phyloP scores from a whole-genome alignment of 2,888 invertebrate genomes.

The Notocelia uddmanniana region DNA sequence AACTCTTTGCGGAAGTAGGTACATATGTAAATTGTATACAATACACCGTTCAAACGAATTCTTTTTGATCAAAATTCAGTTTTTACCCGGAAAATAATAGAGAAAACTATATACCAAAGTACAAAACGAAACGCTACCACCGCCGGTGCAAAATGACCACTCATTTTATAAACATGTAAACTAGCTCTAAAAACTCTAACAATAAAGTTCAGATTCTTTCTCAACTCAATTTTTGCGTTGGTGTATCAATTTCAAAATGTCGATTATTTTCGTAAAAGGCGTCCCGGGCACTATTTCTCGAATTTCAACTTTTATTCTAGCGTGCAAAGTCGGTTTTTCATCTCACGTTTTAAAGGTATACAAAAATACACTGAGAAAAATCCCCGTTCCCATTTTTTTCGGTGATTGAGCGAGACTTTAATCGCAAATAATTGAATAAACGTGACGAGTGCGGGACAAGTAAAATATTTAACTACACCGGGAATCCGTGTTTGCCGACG shows the following conservation, averaged over 20 bases:
- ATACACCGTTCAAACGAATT: constrained; percentile 18
- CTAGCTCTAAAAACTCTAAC: background rate
- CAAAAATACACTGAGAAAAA: constrained; percentile 7
- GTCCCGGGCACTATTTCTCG: too few relatives aligned
- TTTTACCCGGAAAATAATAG: constrained; percentile 28
- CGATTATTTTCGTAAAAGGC: constrained; percentile 12
- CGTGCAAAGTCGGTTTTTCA: background rate
- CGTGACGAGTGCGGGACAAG: constrained; percentile 11
- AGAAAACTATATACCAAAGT: constrained; percentile 3
- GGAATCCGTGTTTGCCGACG: constrained; percentile 24
- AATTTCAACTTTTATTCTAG: background rate
- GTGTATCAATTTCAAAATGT: constrained; percentile 19
- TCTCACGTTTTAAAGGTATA: background rate
- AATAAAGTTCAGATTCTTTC: constrained; percentile 2
- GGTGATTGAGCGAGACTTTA: constrained; percentile 32
- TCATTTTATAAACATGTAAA: background rate
- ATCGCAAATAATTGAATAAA: constrained; percentile 35
- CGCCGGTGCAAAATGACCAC: background rate
- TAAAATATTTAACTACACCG: constrained; percentile 33
- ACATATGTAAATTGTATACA: constrained; percentile 11
- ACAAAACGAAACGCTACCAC: background rate
- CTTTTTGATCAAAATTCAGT: constrained; percentile 24
- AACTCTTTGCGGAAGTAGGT: constrained; percentile 25
- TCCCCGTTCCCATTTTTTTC: constrained; percentile 1
- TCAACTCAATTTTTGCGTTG: background rate